Evolutionary conservation across 1,140 invertebrate genomes (phyloP), one percentile per base, ranked within the genome.

Genomic region (Caenorhabditis brenneri): DNA sequence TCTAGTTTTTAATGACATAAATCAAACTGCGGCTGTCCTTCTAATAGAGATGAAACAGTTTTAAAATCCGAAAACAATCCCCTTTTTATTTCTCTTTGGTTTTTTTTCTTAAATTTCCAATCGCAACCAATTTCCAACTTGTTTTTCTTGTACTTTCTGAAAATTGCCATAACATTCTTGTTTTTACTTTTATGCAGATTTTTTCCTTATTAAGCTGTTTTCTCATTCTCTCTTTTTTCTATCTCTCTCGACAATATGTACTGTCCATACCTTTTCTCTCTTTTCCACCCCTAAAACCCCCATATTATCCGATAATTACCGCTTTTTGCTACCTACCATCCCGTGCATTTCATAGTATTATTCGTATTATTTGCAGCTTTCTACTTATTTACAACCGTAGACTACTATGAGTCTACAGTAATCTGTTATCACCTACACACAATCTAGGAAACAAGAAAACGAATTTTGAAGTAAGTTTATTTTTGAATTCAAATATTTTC

Each of bases 221-320:
- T 42, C 12, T 12, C 1, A 55, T 24, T 24, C 24, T 24, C n/a
- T n/a, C n/a, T n/a, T n/a, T n/a, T n/a, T n/a, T n/a, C n/a, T n/a
- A n/a, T 46, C 19, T 36, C 36, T 24, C 65, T 74, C 65, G 58
- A 65, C 27, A 12, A 29, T 29, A 29, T 29, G 12, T 1, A 51
- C 15, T 6, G 3, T 55, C 22, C 65, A 24, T 74, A 9, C 42
- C 24, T n/a, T 27, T 4, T 27, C 53, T 22, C 24, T 58, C 53
- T 22, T 16, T 22, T 51, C 22, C 6, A 5, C 16, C 49, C 19
- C 15, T 5, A 39, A 12, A n/a, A n/a, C n/a, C 19, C 65, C 36
- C 36, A 46, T 74, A 74, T 74, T 46, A 74, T 74, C 65, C 65
- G 33, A 74, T 74, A 74, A 74, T 74, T n/a, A n/a, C n/a, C n/a